Evolutionary conservation across 2,888 invertebrate genomes (phyloP).

Genomic region (Orchesellides sinensis): DNA sequence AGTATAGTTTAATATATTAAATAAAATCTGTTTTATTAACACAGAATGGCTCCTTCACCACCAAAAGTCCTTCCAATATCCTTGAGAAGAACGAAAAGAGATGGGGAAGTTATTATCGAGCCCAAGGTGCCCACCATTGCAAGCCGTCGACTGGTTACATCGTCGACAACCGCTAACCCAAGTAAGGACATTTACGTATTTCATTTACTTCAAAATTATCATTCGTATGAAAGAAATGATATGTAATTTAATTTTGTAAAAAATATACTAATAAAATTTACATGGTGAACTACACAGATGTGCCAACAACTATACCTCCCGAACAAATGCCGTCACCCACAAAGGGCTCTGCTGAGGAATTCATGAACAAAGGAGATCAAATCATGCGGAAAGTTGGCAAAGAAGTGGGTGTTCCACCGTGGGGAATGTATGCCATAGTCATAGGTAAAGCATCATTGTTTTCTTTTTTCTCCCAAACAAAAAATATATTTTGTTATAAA

Average conservation of each 20-base stretch:
- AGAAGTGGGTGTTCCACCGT: slow-evolving; percentile 88
- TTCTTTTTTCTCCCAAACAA: neutral
- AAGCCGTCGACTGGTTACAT: slow-evolving; percentile 25
- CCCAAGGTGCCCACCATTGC: slow-evolving; percentile 27
- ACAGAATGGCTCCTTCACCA: slow-evolving; percentile 54
- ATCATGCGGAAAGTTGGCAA: slow-evolving; percentile 82
- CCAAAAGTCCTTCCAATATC: slow-evolving; percentile 18
- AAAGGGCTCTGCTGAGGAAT: slow-evolving; percentile 75
- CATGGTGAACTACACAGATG: neutral
- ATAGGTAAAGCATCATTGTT: slow-evolving; percentile 81
- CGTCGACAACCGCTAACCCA: slow-evolving; percentile 30
- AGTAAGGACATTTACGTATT: too few relatives aligned
- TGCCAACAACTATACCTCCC: slow-evolving; percentile 50
- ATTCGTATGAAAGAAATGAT: too few relatives aligned
- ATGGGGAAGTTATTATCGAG: slow-evolving; percentile 48
- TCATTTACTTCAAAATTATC: too few relatives aligned
- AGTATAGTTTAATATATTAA: too few relatives aligned
- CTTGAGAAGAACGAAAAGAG: slow-evolving; percentile 35
- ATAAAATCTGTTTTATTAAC: neutral
- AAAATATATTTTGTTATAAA: too few relatives aligned
- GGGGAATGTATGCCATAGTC: slow-evolving; percentile 90
- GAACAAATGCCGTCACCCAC: slow-evolving; percentile 53
- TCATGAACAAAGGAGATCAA: slow-evolving; percentile 80
- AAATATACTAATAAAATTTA: too few relatives aligned
- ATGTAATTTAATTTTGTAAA: too few relatives aligned